A percentile compares a stretch with the other conserved stretches of the same genome.
Conservation (phyloP, 2,888 invertebrate species). For the Agonopterix arenella region DNA sequence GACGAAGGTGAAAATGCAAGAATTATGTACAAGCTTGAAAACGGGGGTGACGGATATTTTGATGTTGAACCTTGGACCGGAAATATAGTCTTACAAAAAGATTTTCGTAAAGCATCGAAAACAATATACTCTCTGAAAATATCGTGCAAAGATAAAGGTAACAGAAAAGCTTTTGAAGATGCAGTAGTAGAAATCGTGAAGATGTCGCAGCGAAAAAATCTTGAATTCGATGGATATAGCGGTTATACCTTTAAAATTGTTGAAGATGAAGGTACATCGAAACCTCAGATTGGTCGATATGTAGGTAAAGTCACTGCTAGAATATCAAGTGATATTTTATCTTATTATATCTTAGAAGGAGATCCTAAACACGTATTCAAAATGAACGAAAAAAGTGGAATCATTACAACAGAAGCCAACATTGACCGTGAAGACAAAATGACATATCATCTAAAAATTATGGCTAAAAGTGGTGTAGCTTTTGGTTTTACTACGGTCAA, state of each 20-base stretch:
- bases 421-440: conserved; percentile 90
- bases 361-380: conserved; percentile 86
- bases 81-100: conserved; percentile 81
- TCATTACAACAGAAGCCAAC: conserved; percentile 84
- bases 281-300: conserved; percentile 79
- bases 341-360: conserved; percentile 88
- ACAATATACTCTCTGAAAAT: conserved; percentile 84
- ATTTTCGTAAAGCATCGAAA: conserved; percentile 80
- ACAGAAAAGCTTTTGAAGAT: conserved; percentile 82
- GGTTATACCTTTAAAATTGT: conserved; percentile 89
- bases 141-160: conserved; percentile 89
- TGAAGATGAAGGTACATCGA: conserved; percentile 86
- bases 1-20: conserved; percentile 94
- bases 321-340: conserved; percentile 79
- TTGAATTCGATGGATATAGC: conserved; percentile 85
- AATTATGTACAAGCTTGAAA: conserved; percentile 86
- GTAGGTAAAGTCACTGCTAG: conserved; percentile 86
- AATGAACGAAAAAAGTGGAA: conserved; percentile 87
- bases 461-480: conserved; percentile 85
- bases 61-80: conserved; percentile 87
- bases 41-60: conserved; percentile 88
- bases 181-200: conserved; percentile 89
- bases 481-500: conserved; percentile 88
- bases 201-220: conserved; percentile 81
- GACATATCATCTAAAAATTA: conserved; percentile 86